Evolutionary conservation across 2,888 invertebrate species (phyloP).

Genomic region (Diarsia mendica): DNA sequence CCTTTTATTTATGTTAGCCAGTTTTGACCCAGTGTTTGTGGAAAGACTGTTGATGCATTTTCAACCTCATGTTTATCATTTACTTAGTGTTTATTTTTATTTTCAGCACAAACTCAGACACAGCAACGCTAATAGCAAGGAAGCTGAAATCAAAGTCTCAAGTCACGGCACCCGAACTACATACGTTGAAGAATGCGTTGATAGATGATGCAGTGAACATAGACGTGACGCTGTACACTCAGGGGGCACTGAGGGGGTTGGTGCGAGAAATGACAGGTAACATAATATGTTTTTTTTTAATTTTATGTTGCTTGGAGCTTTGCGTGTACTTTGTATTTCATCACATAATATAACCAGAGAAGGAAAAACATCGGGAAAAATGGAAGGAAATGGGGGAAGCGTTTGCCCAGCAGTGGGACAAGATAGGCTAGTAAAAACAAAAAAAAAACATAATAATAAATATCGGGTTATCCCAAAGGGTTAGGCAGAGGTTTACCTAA

Average conservation of each 20-base stretch:
- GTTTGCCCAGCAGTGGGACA: no score
- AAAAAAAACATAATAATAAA: no score
- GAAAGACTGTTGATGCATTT: background rate
- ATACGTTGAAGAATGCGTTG: conserved; percentile 80
- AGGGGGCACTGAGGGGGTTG: conserved; percentile 86
- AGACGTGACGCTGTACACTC: conserved; percentile 74
- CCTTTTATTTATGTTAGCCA: background rate
- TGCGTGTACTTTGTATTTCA: background rate
- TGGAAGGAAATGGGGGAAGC: no score
- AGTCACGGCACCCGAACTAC: conserved; percentile 74
- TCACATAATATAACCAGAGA: no score
- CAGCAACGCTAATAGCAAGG: conserved; percentile 73
- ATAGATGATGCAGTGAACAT: conserved; percentile 78
- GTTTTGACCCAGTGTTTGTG: background rate
- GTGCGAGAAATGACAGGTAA: conserved; percentile 87
- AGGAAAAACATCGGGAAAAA: no score
- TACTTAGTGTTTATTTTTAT: background rate
- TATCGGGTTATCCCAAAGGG: no score
- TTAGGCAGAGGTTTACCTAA: no score
- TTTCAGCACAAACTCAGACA: conserved; percentile 67
- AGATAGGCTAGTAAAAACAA: no score
- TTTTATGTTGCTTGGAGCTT: background rate
- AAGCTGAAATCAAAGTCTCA: conserved; percentile 80
- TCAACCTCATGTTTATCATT: no score
- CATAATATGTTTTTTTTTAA: background rate